A percentile compares a stretch with the other conserved stretches of the same genome.
phyloP scores from a whole-genome alignment of 1,140 invertebrate species.

The Sitophilus oryzae region DNA sequence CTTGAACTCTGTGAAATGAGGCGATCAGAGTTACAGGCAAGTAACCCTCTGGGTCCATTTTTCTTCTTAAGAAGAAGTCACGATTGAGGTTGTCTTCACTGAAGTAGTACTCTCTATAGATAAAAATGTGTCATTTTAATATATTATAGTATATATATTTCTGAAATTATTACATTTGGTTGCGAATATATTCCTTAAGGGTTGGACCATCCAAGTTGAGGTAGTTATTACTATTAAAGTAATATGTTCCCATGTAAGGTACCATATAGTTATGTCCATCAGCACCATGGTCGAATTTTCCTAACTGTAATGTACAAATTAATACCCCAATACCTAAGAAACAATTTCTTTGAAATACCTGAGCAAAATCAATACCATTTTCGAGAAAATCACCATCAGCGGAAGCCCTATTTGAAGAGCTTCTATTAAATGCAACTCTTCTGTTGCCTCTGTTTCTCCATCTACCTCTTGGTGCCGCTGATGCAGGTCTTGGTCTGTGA shows the following conservation, averaged over 20 bases:
- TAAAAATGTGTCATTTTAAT: constrained; percentile 19
- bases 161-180: constrained; percentile 73
- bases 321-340: constrained; percentile 3
- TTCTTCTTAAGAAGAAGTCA: constrained; percentile 93
- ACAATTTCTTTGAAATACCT: constrained; percentile 15
- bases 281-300: constrained; percentile 12
- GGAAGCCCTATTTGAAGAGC: constrained; percentile 25
- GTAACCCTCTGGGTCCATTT: constrained; percentile 93
- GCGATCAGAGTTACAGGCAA: constrained; percentile 90
- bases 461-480: constrained; percentile 32
- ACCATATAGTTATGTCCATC: constrained; percentile 45
- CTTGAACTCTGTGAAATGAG: constrained; percentile 90
- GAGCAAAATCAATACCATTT: constrained; percentile 40
- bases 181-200: constrained; percentile 72
- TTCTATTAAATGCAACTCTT: constrained; percentile 32
- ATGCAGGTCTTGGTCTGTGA: constrained; percentile 30
- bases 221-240: constrained; percentile 51
- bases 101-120: constrained; percentile 96
- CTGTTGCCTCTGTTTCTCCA: constrained; percentile 36
- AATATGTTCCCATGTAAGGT: constrained; percentile 59
- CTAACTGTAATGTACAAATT: constrained; percentile 9
- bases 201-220: constrained; percentile 50
- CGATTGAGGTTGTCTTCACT: constrained; percentile 92
- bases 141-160: background rate
- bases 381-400: constrained; percentile 47